Conservation (phyloP, 1,140 invertebrate genomes). For the Hestina assimilis region DNA sequence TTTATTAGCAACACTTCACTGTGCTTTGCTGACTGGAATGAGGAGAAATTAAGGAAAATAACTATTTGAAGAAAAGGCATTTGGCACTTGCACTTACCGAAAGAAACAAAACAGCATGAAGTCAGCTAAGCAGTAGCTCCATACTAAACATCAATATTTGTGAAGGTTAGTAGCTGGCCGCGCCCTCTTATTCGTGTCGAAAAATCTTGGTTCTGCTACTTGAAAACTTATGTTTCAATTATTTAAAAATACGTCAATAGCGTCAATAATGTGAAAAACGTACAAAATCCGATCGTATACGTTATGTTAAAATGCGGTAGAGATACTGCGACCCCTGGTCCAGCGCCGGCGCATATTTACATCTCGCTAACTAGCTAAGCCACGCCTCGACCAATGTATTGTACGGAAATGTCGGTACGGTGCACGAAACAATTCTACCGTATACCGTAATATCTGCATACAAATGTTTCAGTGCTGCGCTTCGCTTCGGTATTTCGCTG, state of each 20-base stretch:
- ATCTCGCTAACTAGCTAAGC: conserved; percentile 61
- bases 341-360: conserved; percentile 61
- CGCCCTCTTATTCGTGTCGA: too few relatives aligned
- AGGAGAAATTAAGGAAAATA: too few relatives aligned
- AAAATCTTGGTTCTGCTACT: too few relatives aligned
- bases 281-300: conserved; percentile 17
- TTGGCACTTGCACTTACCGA: too few relatives aligned
- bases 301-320: conserved; percentile 40
- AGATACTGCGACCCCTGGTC: conserved; percentile 44
- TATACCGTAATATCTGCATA: conserved; percentile 73
- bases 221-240: too few relatives aligned
- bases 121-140: too few relatives aligned
- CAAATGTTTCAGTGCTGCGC: conserved; percentile 61
- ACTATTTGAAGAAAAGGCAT: too few relatives aligned
- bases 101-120: too few relatives aligned
- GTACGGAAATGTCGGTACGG: conserved; percentile 64
- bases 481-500: conserved; percentile 46
- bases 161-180: too few relatives aligned
- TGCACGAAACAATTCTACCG: conserved; percentile 70
- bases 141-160: too few relatives aligned
- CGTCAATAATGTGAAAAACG: conserved; percentile 12
- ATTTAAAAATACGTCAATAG: neutral
- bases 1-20: too few relatives aligned
- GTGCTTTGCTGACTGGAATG: too few relatives aligned
- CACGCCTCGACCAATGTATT: conserved; percentile 61